These are phyloP conservation scores for Temnothorax longispinosus DNA, from an alignment of 1,140 invertebrate species.

Conservation along the genomic window DNA sequence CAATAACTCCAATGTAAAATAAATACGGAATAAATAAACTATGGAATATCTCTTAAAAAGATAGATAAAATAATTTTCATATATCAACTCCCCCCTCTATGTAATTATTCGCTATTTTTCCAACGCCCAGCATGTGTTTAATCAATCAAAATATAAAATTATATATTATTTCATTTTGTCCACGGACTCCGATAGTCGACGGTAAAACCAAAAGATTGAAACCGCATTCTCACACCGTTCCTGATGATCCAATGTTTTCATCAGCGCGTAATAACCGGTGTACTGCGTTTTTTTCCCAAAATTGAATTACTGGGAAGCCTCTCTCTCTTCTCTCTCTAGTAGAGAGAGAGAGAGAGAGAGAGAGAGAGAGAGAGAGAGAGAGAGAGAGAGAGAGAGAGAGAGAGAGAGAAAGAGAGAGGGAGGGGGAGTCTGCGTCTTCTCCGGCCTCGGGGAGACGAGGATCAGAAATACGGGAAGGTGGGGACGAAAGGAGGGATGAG, in stretches of 20 bases:
- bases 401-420: no score
- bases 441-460: not conserved
- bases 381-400: no score
- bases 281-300: slow-evolving; percentile 58
- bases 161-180: slow-evolving; percentile 22
- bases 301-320: slow-evolving; percentile 66
- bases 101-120: not conserved
- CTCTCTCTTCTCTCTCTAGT: not conserved
- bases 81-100: not conserved
- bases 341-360: no score
- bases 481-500: not conserved
- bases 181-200: not conserved
- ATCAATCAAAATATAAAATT: slow-evolving; percentile 29
- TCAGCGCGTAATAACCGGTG: slow-evolving; percentile 68
- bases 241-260: slow-evolving; percentile 65
- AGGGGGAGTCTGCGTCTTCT: not conserved
- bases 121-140: not conserved
- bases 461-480: slow-evolving; percentile 5
- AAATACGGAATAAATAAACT: not conserved
- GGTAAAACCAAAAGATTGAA: slow-evolving; percentile 36
- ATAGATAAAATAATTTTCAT: not conserved
- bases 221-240: slow-evolving; percentile 45
- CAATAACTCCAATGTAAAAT: not conserved
- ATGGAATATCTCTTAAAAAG: not conserved
- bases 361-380: no score